Base-by-base conservation (phyloP, 2,888 invertebrate genomes). In the Harpalus rubripes region DNA sequence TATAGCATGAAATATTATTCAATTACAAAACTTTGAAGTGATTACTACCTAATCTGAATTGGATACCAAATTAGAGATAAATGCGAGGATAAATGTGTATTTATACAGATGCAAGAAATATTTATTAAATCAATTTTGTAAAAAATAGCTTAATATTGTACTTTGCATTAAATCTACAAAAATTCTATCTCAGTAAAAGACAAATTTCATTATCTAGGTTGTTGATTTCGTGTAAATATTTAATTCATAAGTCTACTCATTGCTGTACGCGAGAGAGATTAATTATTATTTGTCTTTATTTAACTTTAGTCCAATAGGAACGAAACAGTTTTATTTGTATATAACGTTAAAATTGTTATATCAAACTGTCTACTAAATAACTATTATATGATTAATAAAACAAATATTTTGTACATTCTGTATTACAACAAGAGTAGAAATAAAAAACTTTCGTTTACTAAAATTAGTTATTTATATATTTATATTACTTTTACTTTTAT, bases 21-120 rank as follows among this genome's bases (percentile, higher is more conserved):
- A 68, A 68, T 68, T 68, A 68, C 68, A 68, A 68, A 68, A 68
- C 68, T 68, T 41, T 68, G 68, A 3, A 68, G 22, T 68, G 68
- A 68, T 39, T 63, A 39, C 68, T 68, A 15, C 32, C 68, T 39
- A 32, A 68, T 68, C 39, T 39, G 26, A 68, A 39, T 15, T 68
- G 15, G 68, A 39, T 15, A 26, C 32, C 39, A 12, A 68, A 26
- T 32, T 26, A n/a, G 41, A 26, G 3, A 39, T 41, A 39, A 68
- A 68, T 39, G 68, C n/a, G 32, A 1, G n/a, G n/a, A n/a, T n/a
- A n/a, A n/a, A 22, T 22, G 1, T 1, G 32, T 26, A 59, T 63
- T 63, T 26, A 4, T 63, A 26, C 10, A 26, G 26, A 63, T 63
- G 68, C 26, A 68, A 68, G 68, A 68, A 68, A 68, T 8, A 68